Base-by-base conservation (phyloP, 2,113 vertebrate genomes). In the Scolopax mira region DNA sequence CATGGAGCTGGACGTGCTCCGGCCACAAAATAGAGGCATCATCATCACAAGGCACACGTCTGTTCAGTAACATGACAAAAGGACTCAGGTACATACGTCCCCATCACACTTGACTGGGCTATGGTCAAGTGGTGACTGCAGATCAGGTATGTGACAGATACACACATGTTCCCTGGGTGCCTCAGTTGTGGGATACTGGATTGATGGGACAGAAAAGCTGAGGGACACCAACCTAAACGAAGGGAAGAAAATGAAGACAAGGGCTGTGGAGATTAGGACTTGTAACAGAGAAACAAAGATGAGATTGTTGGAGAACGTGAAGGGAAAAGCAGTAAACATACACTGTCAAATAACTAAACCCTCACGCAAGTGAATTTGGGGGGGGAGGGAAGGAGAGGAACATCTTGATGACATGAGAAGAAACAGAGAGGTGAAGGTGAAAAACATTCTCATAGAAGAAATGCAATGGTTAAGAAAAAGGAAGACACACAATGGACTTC, bases 1-100 rank as follows among this genome's bases (percentile, higher is more conserved):
- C 35, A 10, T 7, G 16, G 11, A 35, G 64, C 73, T 24, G 41
- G 39, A 37, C 10, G 0, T 21, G 64, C 31, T 58, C 86, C 13
- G 10, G 41, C 10, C 33, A 62, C 13, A 30, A 13, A 24, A 23
- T 8, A 9, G 1, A 64, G 54, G 27, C 58, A 11, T n/a, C 22
- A 23, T 2, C 86, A 24, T 18, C 3, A 0, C 10, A 8, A 0
- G n/a, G 28, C 74, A 37, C 2, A 3, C 4, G 18, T 23, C 52
- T 1, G 0, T 16, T 23, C 57, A 55, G 39, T 8, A 62, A 37
- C 9, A 3, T 0, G 5, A 28, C 23, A 1, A 30, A 28, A 73
- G 35, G 44, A 73, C 6, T 44, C 18, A 16, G 0, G 15, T 18
- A 23, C 42, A 0, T 27, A 1, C 0, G 19, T 61, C 27, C 54